Conservation (phyloP, 1,140 invertebrate genomes). For the Nylanderia fulva region DNA sequence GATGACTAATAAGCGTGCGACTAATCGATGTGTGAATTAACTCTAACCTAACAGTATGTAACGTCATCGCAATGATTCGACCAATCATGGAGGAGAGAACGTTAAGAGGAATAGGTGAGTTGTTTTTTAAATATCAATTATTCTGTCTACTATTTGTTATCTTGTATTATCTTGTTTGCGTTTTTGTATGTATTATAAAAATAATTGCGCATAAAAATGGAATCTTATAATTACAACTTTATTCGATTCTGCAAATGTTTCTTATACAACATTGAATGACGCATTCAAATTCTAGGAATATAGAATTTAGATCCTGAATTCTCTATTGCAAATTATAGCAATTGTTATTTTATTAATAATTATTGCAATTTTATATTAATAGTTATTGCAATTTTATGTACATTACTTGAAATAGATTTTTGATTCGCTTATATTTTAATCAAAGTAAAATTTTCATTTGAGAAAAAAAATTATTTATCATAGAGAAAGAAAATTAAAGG, state of each 20-base stretch:
- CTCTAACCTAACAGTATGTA: slow-evolving; percentile 44
- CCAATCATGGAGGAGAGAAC: slow-evolving; percentile 27
- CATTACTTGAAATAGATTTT: not conserved
- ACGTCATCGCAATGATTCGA: not conserved
- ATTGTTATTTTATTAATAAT: no score
- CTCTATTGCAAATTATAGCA: not conserved
- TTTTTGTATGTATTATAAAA: no score
- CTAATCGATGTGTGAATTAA: slow-evolving; percentile 50
- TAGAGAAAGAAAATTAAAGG: no score
- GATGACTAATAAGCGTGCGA: slow-evolving; percentile 39
- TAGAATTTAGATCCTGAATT: not conserved
- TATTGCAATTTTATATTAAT: no score
- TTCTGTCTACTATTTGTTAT: not conserved
- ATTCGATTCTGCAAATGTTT: not conserved
- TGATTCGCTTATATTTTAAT: not conserved
- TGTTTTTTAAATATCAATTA: not conserved
- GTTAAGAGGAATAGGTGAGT: slow-evolving; percentile 39
- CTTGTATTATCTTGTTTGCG: not conserved
- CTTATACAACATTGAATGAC: not conserved
- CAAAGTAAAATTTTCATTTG: not conserved
- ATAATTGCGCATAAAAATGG: not conserved
- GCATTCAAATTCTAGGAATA: not conserved
- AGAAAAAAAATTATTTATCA: no score
- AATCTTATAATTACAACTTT: not conserved
- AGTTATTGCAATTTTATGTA: no score